Percentiles rank a stretch among this genome's conserved stretches.
Conservation (phyloP, 2,888 invertebrate species). For the Oithona nana region DNA sequence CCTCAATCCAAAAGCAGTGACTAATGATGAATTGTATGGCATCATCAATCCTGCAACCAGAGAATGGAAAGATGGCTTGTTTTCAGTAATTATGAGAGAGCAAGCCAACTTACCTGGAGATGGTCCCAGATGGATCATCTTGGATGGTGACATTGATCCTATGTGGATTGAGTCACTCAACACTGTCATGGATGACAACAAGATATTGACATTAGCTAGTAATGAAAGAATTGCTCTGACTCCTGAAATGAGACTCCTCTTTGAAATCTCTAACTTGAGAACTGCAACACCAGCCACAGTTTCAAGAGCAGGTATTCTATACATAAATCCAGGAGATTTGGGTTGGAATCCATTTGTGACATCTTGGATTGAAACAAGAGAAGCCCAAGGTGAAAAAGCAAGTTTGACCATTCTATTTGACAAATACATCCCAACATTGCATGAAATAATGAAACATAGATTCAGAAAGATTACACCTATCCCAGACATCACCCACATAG, state of each 20-base stretch:
- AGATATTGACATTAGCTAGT: constrained; percentile 82
- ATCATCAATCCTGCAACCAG: constrained; percentile 88
- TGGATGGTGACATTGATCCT: constrained; percentile 93
- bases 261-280: constrained; percentile 83
- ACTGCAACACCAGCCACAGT: constrained; percentile 95
- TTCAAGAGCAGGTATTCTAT: constrained; percentile 83
- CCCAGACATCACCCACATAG: constrained; percentile 79
- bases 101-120: constrained; percentile 75
- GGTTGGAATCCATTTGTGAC: constrained; percentile 91
- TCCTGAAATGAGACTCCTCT: constrained; percentile 75
- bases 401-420: constrained; percentile 87
- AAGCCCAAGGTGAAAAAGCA: constrained; percentile 37
- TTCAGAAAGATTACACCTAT: constrained; percentile 92
- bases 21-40: constrained; percentile 89
- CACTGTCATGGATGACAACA: constrained; percentile 97
- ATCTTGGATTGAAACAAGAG: constrained; percentile 71
- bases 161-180: constrained; percentile 98
- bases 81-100: constrained; percentile 88
- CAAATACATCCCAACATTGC: constrained; percentile 78
- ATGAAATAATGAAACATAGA: constrained; percentile 63
- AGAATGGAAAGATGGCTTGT: constrained; percentile 86
- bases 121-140: constrained; percentile 66
- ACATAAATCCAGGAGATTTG: constrained; percentile 84
- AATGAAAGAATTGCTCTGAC: constrained; percentile 89
- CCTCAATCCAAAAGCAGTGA: constrained; percentile 83